phyloP scores from a whole-genome alignment of 2,113 vertebrate genomes.

The Cnemophilus loriae region DNA sequence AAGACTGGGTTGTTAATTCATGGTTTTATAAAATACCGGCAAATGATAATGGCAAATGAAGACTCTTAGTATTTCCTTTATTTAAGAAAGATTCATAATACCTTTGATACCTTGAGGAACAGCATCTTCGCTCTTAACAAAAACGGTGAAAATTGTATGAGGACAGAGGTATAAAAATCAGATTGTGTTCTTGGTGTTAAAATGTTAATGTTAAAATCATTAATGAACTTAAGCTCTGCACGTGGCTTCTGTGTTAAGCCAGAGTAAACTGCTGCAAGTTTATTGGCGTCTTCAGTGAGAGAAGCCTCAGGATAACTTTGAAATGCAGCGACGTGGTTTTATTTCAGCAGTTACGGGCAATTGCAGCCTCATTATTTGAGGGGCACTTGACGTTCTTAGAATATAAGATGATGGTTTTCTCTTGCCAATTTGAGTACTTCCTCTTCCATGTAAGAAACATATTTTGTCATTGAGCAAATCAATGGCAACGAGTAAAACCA shows the following conservation, averaged over 20 bases:
- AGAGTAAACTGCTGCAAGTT: neutral
- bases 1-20: neutral
- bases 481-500: neutral
- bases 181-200: neutral
- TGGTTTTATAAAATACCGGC: neutral
- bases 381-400: neutral
- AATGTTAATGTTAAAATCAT: neutral
- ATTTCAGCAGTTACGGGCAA: neutral
- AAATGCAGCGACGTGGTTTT: neutral
- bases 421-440: neutral
- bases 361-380: neutral
- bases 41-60: neutral
- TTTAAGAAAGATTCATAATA: accelerated
- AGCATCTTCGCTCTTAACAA: neutral
- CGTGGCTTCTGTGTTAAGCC: neutral
- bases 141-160: neutral
- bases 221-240: constrained; percentile 32
- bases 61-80: neutral
- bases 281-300: neutral
- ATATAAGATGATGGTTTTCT: neutral
- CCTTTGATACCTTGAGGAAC: neutral
- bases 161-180: neutral
- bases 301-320: neutral
- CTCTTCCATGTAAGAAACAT: accelerated
- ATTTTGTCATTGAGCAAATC: neutral